Conservation (phyloP, 2,113 vertebrate genomes). For the Seriola rivoliana region DNA sequence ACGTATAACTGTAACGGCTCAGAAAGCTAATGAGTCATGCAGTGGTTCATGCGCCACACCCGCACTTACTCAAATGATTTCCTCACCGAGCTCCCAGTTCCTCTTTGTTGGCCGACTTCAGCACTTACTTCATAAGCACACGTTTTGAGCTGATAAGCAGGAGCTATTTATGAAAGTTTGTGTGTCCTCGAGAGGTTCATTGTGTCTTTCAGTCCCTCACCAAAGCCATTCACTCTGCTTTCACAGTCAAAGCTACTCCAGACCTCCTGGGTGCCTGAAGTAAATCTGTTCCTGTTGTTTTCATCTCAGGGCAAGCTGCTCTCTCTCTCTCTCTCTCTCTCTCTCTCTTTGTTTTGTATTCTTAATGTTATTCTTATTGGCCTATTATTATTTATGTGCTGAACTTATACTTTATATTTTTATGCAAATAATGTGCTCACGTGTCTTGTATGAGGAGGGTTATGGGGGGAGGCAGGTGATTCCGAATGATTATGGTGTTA, state of each 20-base stretch:
- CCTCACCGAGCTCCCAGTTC: slow-evolving; percentile 45
- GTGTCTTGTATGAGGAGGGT: slow-evolving; percentile 44
- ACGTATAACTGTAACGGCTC: not conserved
- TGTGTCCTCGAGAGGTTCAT: slow-evolving; percentile 13
- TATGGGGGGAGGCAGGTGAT: not conserved
- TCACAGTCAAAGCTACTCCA: slow-evolving; percentile 25
- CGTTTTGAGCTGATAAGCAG: not conserved
- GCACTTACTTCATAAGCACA: slow-evolving; percentile 62
- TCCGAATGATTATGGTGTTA: slow-evolving; percentile 23
- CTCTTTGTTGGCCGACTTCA: slow-evolving; percentile 40
- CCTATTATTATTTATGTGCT: slow-evolving; percentile 73
- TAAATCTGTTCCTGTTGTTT: slow-evolving; percentile 33
- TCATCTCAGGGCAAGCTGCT: slow-evolving; percentile 73
- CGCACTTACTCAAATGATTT: slow-evolving; percentile 46
- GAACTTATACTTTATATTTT: slow-evolving; percentile 59
- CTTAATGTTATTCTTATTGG: slow-evolving; percentile 58
- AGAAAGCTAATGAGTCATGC: slow-evolving; percentile 7
- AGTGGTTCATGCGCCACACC: slow-evolving; percentile 22
- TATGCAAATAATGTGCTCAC: slow-evolving; percentile 59
- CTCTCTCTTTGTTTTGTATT: slow-evolving; percentile 55
- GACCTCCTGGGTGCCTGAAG: slow-evolving; percentile 34
- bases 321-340: slow-evolving; percentile 43
- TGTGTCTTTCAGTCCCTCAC: slow-evolving; percentile 25
- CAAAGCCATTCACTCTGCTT: slow-evolving; percentile 44
- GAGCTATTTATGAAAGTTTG: slow-evolving; percentile 17